Evolutionary conservation across 2,888 invertebrate species (phyloP).

Genomic region (Drosophila mimetica): DNA sequence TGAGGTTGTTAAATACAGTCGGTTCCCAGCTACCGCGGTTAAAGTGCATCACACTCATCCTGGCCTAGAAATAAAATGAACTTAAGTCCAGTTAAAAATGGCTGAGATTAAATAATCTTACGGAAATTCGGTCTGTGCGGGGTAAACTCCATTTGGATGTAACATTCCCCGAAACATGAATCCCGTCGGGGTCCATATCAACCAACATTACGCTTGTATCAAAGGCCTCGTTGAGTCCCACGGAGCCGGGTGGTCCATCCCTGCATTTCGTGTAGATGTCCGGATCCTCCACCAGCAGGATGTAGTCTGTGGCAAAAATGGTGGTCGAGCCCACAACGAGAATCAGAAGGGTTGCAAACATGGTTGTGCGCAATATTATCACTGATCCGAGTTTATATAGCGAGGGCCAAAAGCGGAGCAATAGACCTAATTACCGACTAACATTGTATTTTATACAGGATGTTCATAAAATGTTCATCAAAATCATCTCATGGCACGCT

Average conservation of each 20-base stretch:
- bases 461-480: too few relatives aligned
- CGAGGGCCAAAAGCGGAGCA: too few relatives aligned
- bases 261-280: not conserved
- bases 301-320: not conserved
- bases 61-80: not conserved
- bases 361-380: not conserved
- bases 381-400: not conserved
- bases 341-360: not conserved
- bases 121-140: constrained; percentile 1
- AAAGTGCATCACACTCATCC: not conserved
- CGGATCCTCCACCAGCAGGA: not conserved
- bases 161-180: constrained; percentile 3
- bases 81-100: not conserved
- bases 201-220: not conserved
- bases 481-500: not conserved
- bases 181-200: not conserved
- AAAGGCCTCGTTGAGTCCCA: not conserved
- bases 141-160: not conserved
- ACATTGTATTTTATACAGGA: not conserved
- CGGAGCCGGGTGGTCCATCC: not conserved
- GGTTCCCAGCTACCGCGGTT: constrained; percentile 6
- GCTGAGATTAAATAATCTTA: not conserved
- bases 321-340: not conserved
- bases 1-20: not conserved
- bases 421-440: not conserved